phyloP scores from a whole-genome alignment of 2,113 vertebrate species.

The Albula goreensis region DNA sequence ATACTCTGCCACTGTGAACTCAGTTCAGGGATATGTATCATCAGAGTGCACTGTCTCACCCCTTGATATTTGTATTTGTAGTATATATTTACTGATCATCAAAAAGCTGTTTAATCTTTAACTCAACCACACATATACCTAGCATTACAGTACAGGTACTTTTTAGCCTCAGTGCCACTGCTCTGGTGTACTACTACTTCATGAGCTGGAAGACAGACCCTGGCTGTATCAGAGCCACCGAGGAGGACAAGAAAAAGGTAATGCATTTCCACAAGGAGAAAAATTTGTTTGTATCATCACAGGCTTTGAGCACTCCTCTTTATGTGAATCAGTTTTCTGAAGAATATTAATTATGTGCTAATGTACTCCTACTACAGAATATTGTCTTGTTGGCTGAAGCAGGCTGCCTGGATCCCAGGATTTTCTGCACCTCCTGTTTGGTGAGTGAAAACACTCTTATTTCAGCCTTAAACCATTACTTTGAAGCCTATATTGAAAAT shows the following conservation, averaged over 20 bases:
- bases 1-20: too few relatives aligned
- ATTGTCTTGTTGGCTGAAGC: conserved; percentile 87
- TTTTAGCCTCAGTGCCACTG: conserved; percentile 70
- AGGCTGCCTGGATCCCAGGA: conserved; percentile 84
- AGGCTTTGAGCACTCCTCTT: neutral
- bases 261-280: neutral
- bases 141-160: conserved; percentile 65
- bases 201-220: conserved; percentile 86
- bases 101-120: conserved; percentile 63
- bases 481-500: too few relatives aligned
- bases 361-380: conserved; percentile 68
- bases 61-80: too few relatives aligned
- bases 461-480: too few relatives aligned
- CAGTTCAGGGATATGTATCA: too few relatives aligned
- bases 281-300: neutral
- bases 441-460: conserved; percentile 65
- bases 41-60: too few relatives aligned
- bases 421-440: conserved; percentile 92
- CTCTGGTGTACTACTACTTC: conserved; percentile 84
- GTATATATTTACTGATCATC: too few relatives aligned
- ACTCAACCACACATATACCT: conserved; percentile 71
- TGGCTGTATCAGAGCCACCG: conserved; percentile 80
- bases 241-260: conserved; percentile 89
- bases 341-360: too few relatives aligned
- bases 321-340: too few relatives aligned